Evolutionary conservation across 1,140 invertebrate genomes (phyloP).

Genomic region (Eufriesea mexicana): DNA sequence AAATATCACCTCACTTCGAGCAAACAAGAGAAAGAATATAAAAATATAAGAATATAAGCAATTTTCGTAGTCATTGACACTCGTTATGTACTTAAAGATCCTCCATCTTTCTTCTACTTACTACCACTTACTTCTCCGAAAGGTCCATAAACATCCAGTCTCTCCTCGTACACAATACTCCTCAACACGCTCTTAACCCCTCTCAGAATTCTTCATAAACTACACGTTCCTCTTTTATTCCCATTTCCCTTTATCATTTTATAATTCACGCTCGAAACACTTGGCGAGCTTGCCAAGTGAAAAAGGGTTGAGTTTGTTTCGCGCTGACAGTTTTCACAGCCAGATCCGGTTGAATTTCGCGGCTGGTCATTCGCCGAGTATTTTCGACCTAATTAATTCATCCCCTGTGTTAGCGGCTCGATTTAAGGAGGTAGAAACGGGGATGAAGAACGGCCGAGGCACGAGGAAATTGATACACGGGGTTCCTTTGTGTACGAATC

Average conservation of each 20-base stretch:
- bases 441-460: conserved; percentile 13
- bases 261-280: no score
- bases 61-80: no score
- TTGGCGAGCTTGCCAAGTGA: neutral
- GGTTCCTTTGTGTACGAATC: conserved; percentile 48
- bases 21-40: no score
- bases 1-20: no score
- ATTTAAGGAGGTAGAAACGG: conserved; percentile 1
- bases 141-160: no score
- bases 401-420: neutral
- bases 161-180: no score
- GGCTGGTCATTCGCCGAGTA: neutral
- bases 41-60: no score
- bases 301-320: neutral
- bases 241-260: no score
- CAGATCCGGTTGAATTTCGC: neutral
- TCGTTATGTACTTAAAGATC: no score
- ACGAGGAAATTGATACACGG: conserved; percentile 53
- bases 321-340: neutral
- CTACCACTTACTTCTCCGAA: no score
- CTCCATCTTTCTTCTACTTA: no score
- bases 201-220: neutral
- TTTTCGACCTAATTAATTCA: conserved; percentile 35
- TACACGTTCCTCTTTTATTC: neutral
- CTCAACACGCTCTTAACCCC: no score